Evolutionary conservation across 2,797 vertebrate genomes (phyloP).

Genomic region (Pantherophis vulpinus): DNA sequence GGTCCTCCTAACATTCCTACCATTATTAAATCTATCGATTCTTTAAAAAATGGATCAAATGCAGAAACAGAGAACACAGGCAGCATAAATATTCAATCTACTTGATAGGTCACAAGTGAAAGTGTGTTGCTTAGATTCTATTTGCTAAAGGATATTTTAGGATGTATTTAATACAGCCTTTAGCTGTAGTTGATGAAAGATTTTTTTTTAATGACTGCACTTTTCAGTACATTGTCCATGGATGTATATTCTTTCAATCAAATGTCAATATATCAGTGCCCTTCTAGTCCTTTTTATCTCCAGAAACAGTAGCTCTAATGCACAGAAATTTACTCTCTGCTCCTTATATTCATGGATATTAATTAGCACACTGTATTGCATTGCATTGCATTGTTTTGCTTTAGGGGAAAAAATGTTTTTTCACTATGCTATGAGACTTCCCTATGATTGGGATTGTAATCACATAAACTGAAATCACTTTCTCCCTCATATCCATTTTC

Average conservation of each 20-base stretch:
- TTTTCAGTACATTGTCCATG: not conserved
- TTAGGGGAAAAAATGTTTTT: not conserved
- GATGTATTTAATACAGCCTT: not conserved
- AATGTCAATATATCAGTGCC: not conserved
- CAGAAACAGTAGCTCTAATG: not conserved
- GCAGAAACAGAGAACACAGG: not conserved
- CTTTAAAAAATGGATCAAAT: not conserved
- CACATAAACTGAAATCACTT: not conserved
- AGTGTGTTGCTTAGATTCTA: not conserved
- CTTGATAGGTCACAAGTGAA: not conserved
- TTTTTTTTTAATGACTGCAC: not conserved
- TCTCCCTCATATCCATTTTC: not conserved
- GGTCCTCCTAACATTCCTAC: not conserved
- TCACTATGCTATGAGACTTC: not conserved
- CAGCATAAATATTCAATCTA: not conserved
- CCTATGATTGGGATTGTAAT: not conserved
- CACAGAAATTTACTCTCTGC: not conserved
- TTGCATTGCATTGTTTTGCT: not conserved
- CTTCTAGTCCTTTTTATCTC: not conserved
- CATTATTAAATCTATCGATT: not conserved
- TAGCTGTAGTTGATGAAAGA: not conserved
- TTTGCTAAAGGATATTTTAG: conserved; percentile 36
- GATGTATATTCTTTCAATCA: not conserved
- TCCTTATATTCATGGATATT: not conserved
- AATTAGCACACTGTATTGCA: not conserved